Evolutionary conservation across 2,797 vertebrate species (phyloP).

Genomic region (Gobio occitaniae): DNA sequence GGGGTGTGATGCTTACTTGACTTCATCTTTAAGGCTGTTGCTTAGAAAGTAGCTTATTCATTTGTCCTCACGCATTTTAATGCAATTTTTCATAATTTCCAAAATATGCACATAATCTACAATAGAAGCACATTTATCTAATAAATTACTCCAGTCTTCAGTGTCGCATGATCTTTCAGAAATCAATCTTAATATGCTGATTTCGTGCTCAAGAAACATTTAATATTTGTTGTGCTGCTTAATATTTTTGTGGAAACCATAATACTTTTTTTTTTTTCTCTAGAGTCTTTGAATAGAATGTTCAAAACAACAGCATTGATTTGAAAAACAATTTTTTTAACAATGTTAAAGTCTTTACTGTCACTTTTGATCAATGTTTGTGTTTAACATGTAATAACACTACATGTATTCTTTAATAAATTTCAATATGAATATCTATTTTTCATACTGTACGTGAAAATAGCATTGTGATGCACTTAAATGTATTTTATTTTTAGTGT

Average conservation of each 20-base stretch:
- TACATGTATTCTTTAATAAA: background rate
- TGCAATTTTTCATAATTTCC: background rate
- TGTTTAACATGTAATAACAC: too few species aligned
- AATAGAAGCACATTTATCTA: background rate
- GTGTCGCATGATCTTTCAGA: background rate
- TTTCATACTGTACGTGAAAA: background rate
- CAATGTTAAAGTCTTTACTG: background rate
- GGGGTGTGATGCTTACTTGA: conserved; percentile 10
- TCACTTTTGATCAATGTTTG: background rate
- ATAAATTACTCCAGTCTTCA: background rate
- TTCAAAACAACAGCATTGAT: background rate
- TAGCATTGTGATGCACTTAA: background rate
- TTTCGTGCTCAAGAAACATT: background rate
- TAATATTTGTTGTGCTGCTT: background rate
- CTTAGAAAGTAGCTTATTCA: conserved; percentile 2
- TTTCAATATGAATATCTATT: background rate
- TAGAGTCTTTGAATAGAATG: background rate
- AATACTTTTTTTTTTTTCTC: background rate
- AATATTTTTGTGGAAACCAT: background rate
- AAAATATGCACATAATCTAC: background rate
- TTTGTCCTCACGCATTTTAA: conserved; percentile 5
- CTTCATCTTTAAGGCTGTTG: conserved; percentile 20
- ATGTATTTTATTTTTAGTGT: background rate
- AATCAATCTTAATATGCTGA: background rate
- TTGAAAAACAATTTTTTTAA: background rate